Base-by-base conservation (phyloP, 2,797 vertebrate genomes). In the Uromys caudimaculatus region DNA sequence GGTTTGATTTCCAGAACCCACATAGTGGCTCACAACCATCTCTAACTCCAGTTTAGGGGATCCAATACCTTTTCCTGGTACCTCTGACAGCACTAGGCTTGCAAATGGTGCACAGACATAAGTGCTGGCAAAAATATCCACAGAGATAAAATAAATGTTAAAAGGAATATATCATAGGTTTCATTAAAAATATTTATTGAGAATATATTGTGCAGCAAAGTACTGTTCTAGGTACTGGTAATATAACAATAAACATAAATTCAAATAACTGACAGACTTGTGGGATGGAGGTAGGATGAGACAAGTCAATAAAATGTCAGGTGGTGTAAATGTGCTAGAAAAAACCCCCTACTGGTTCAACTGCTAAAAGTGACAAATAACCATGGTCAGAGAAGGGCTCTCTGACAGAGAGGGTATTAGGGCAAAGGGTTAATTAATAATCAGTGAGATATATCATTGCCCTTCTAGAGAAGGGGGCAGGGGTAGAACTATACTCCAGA, bases 241-340 rank as follows among this genome's bases (percentile, higher is more conserved):
- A 69, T 64, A 75, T 16, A 81, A 35, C 64, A 79, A 88, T n/a
- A 35, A 89, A 50, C 52, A 27, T 77, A 90, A 87, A 62, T 78
- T 47, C 52, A 73, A 84, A 58, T 38, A 38, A 77, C 24, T 38
- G 92, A 90, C 0, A 92, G 58, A 56, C 81, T 67, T 82, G 50
- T 86, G 24, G 9, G 16, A n/a, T 50, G 11, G 24, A 77, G 35
- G 29, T 16, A 93, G 27, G 13, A 52, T 50, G 50, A 73, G 47
- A 90, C 44, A 87, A 84, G 52, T 38, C 83, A 93, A 23, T 44
- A 71, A 94, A 90, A 62, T 71, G 6, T 47, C 44, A 93, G 44
- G 19, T 41, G 29, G 81, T 44, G 21, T 77, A 84, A 93, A 52
- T 56, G 27, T 38, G 75, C 50, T 87, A 13, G 41, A 73, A 76